These are phyloP conservation scores for Solen grandis DNA, from an alignment of 1,140 invertebrate species.

Conservation along the genomic window DNA sequence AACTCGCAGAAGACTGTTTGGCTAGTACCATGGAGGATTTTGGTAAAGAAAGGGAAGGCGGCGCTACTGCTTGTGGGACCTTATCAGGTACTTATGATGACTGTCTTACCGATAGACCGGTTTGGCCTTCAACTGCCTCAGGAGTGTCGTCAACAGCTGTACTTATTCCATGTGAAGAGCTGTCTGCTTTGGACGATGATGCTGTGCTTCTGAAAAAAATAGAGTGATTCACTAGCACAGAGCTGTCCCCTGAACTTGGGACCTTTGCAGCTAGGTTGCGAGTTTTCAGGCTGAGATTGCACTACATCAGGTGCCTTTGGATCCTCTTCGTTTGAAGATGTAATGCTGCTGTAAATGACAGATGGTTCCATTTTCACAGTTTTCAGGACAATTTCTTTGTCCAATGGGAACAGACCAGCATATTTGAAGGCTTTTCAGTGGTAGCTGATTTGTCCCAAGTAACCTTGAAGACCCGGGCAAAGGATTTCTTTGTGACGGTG, in stretches of 20 bases:
- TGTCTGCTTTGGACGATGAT: not conserved
- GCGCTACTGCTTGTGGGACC: not conserved
- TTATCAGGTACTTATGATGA: not conserved
- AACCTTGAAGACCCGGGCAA: too few relatives aligned
- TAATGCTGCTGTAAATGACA: constrained; percentile 42
- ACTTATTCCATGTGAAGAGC: not conserved
- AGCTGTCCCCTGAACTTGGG: too few relatives aligned
- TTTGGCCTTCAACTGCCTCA: too few relatives aligned
- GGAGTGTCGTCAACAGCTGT: too few relatives aligned
- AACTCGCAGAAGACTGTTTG: not conserved
- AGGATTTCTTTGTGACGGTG: too few relatives aligned
- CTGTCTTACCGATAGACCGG: too few relatives aligned
- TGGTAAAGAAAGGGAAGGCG: too few relatives aligned
- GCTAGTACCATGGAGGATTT: not conserved
- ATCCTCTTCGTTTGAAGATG: constrained; percentile 5
- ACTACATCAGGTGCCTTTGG: not conserved
- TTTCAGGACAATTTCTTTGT: too few relatives aligned
- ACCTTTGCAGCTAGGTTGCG: not conserved
- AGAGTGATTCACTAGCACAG: too few relatives aligned
- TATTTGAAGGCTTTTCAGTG: not conserved
- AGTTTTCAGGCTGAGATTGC: not conserved
- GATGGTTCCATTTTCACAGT: constrained; percentile 37
- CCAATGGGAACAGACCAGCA: too few relatives aligned
- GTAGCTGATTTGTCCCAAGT: too few relatives aligned
- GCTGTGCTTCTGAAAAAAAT: too few relatives aligned